Conservation (phyloP, 2,113 vertebrate genomes). For the Bothrops jararaca region DNA sequence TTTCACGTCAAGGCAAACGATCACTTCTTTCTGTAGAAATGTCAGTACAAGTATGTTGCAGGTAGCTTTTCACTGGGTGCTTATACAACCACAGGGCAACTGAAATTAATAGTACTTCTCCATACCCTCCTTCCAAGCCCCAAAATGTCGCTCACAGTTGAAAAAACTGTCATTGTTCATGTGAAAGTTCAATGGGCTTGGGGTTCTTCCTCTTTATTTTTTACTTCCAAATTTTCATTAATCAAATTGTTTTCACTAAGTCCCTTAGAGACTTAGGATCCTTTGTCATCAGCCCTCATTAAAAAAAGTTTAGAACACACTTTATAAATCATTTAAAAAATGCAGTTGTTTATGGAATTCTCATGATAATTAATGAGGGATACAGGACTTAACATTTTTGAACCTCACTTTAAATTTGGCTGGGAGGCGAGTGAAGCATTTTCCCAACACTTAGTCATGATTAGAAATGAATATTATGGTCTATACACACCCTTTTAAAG, state of each 20-base stretch:
- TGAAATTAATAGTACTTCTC: background rate
- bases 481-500: background rate
- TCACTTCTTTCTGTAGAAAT: background rate
- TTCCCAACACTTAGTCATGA: background rate
- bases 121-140: background rate
- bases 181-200: background rate
- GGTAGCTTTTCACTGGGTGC: background rate
- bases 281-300: background rate
- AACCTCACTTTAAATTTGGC: background rate
- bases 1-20: background rate
- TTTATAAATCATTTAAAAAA: background rate
- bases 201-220: background rate
- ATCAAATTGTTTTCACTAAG: background rate
- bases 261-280: background rate
- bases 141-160: background rate
- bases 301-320: background rate
- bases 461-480: background rate
- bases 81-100: background rate
- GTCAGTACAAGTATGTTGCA: background rate
- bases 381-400: background rate
- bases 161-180: background rate
- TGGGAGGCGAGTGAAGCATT: background rate
- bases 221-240: background rate
- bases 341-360: background rate
- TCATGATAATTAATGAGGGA: background rate